Base-by-base conservation (phyloP, 2,888 invertebrate genomes). In the Netelia melanura region DNA sequence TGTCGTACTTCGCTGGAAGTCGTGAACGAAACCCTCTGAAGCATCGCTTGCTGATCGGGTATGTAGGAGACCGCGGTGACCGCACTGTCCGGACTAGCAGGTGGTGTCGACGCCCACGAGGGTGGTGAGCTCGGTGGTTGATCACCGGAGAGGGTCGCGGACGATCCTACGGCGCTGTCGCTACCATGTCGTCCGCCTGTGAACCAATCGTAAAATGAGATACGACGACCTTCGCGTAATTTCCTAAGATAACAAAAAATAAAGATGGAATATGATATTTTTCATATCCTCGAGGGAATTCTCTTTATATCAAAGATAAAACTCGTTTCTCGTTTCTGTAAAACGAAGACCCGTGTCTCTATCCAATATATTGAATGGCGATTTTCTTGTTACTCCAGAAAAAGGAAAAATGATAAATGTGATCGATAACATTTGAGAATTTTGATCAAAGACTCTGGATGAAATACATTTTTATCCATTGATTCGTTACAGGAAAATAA, bases 111-210 rank as follows among this genome's bases (percentile, higher is more conserved):
- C 0, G 95, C 94, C 94, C 95, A 95, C 1, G 95, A 95, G 1
- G 95, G 95, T 2, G 95, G 95, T 0, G 95, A 95, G 88, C 95
- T 95, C 65, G 95, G 95, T 1, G 94, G 94, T 14, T 95, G 95
- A 84, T 95, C 95, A 44, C 95, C 95, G 6, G 94, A 94, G 61
- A 95, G 93, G 0, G 95, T 95, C 1, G 94, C 94, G 11, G 95
- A 95, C 0, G 96, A 96, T 21, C 96, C 96, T 3, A 96, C 95
- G 0, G 96, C 96, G 23, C 96, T 96, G 93, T 96, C 96, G 84
- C 93, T 93, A 17, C 93, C 93, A 80, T 93, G 93, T 62, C 95
- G 94, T 38, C 95, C 94, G 85, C 95, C 95, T 87, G 30, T 93
- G 58, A 17, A 43, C 48, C 48, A 25, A 61, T 54, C 11, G n/a